Percentiles rank a stretch among this genome's conserved stretches.
Conservation (phyloP, 1,140 invertebrate genomes). For the Parasteatoda tepidariorum region DNA sequence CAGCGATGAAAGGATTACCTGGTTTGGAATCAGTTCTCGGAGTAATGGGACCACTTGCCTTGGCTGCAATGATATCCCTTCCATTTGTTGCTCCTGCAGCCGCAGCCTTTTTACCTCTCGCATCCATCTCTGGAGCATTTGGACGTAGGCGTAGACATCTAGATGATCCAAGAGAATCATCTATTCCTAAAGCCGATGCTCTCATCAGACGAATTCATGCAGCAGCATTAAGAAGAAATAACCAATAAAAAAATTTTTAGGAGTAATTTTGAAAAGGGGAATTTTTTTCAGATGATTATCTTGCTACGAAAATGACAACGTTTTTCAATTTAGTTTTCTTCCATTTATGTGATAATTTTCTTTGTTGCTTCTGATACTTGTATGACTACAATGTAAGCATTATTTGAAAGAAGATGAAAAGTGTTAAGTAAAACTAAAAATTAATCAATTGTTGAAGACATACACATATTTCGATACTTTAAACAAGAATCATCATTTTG, state of each 20-base stretch:
- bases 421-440: no score
- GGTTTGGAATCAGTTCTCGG: conserved; percentile 31
- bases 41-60: conserved; percentile 30
- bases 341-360: no score
- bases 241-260: not conserved
- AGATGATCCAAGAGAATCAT: not conserved
- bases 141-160: conserved; percentile 30
- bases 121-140: conserved; percentile 29
- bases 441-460: no score
- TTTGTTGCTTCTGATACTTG: no score
- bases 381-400: no score
- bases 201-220: conserved; percentile 32
- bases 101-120: conserved; percentile 31
- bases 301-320: no score
- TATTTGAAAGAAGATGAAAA: no score
- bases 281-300: no score
- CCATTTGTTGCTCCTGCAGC: conserved; percentile 49
- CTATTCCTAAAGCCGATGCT: not conserved
- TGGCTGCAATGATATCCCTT: conserved; percentile 41
- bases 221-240: conserved; percentile 14
- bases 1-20: conserved; percentile 5
- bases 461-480: no score
- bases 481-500: no score
- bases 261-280: not conserved
- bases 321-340: no score